Evolutionary conservation across 2,797 vertebrate genomes (phyloP).

Genomic region (Melanotaenia boesemani): DNA sequence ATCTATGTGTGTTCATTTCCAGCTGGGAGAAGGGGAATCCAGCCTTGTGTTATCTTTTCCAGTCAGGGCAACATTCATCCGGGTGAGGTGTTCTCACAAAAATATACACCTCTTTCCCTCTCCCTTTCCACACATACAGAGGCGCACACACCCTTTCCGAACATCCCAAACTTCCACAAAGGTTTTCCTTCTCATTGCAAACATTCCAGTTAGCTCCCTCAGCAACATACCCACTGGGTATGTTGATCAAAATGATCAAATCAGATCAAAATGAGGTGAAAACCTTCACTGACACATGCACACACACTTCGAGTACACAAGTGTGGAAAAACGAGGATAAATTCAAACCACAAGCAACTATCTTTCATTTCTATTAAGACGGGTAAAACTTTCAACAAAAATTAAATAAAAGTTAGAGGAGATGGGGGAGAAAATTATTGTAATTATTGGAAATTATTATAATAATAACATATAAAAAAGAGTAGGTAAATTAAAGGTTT

Average conservation of each 20-base stretch:
- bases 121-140: slow-evolving; percentile 33
- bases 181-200: slow-evolving; percentile 78
- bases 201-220: slow-evolving; percentile 74
- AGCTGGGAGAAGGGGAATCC: slow-evolving; percentile 67
- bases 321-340: too few species aligned
- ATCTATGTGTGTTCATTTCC: neutral
- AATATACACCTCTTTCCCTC: slow-evolving; percentile 80
- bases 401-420: too few species aligned
- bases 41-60: slow-evolving; percentile 79
- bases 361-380: too few species aligned
- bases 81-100: slow-evolving; percentile 79
- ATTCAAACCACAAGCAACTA: too few species aligned
- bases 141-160: slow-evolving; percentile 59
- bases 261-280: too few species aligned
- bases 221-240: slow-evolving; percentile 28
- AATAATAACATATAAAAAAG: too few species aligned
- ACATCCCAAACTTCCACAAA: slow-evolving; percentile 80
- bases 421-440: too few species aligned
- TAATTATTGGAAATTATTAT: too few species aligned
- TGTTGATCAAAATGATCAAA: neutral
- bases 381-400: too few species aligned
- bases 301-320: neutral
- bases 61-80: slow-evolving; percentile 66
- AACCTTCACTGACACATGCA: slow-evolving; percentile 1
- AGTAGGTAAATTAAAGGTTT: too few species aligned